A percentile compares a stretch with the other conserved stretches of the same genome.
Evolutionary conservation across 2,113 vertebrate species (phyloP).

Genomic region (Pitta sordida): DNA sequence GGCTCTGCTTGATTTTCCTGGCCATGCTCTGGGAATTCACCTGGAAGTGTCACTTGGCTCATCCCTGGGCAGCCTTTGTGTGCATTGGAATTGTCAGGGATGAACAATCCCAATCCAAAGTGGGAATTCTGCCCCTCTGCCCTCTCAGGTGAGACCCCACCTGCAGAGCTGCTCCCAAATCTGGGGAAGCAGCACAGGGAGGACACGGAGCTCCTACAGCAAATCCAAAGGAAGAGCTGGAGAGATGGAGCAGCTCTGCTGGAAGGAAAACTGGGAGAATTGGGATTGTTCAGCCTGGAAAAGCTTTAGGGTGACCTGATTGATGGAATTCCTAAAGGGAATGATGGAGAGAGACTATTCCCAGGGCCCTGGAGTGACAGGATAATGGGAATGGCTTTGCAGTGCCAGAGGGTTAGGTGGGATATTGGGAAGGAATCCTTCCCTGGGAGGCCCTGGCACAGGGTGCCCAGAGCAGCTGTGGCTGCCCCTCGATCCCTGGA

Average conservation of each 20-base stretch:
- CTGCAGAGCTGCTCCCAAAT: not conserved
- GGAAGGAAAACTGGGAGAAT: not conserved
- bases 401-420: not conserved
- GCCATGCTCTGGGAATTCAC: rapidly evolving
- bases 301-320: rapidly evolving
- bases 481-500: not conserved
- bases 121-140: not conserved
- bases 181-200: not conserved
- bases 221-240: not conserved
- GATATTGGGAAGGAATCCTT: rapidly evolving
- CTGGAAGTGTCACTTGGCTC: not conserved
- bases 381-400: rapidly evolving
- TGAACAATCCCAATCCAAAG: not conserved
- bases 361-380: rapidly evolving
- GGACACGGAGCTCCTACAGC: not conserved
- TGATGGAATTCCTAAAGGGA: rapidly evolving
- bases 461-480: not conserved
- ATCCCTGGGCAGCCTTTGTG: not conserved
- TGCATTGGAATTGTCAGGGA: not conserved
- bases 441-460: rapidly evolving
- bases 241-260: not conserved
- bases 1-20: not conserved
- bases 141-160: not conserved
- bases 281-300: not conserved
- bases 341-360: rapidly evolving